Evolutionary conservation across 2,888 invertebrate species (phyloP), one percentile per base, ranked within the genome.

Genomic region (Phengaris arion): DNA sequence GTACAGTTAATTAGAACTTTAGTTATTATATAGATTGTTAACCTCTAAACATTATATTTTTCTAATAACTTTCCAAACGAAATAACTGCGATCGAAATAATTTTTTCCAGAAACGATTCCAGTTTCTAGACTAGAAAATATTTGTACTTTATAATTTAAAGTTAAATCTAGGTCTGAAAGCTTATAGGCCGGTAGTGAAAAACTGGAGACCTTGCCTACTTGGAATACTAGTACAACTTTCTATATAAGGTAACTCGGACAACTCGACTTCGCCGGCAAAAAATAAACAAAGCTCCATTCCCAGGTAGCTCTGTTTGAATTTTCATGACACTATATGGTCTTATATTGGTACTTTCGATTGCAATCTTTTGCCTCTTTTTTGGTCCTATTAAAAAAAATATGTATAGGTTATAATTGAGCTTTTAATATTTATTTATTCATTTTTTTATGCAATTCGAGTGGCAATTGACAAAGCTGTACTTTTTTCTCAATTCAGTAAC

Each of bases 151-250:
- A 64, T 64, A 64, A 64, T 64, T 22, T 22, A 22, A 64, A 64
- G 64, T 6, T 5, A 64, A 72, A 72, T 52, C 72, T 72, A 72
- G 72, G 72, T 72, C 54, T 72, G 3, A 72, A 7, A 54, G 8
- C 52, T 54, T 72, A 52, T 72, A 72, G 72, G 35, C 35, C 22
- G 72, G 35, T 45, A 45, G 64, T 64, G 22, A 72, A 72, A 72
- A 72, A 72, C 72, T 13, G 54, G 35, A 72, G 54, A 13, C 35
- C 72, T 72, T 54, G 72, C 13, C 72, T 72, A 72, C 72, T 35
- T 22, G 8, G 22, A 64, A 52, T 72, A 72, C 35, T 51, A 72
- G 54, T 52, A 3, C 54, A 72, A 52, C 54, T 72, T 22, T 54
- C 72, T 35, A 72, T 72, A 72, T 72, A 72, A 7, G 72, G 72